Evolutionary conservation across 2,888 invertebrate genomes (phyloP), one percentile per base, ranked within the genome.

Genomic region (Rapana venosa): DNA sequence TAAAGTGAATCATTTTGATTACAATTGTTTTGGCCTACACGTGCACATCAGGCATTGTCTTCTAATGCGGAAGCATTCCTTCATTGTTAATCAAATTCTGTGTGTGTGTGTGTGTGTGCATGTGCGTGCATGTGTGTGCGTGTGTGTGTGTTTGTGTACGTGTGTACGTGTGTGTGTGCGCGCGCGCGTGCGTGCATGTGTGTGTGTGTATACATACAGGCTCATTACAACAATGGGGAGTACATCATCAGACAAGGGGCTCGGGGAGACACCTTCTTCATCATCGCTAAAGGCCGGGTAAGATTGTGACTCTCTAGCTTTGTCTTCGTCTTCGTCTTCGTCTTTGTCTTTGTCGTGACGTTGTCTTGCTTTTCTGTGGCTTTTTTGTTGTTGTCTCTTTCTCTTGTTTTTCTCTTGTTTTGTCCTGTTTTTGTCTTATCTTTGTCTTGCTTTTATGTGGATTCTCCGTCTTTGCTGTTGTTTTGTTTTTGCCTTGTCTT

Each of bases 221-320:
- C 98, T 0, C 98, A 98, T 95, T 99, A 98, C 96, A 98, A 98
- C 95, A 97, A 98, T 94, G 99, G 99, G 35, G 99, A 99, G 96
- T 99, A 98, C 96, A 99, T 99, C 96, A 98, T 99, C 93, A 97
- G 99, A 90, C 99, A 99, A 97, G 99, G 99, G 61, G 99, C 98
- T 11, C 97, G 98, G 91, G 99, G 99, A 93, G 99, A 99, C 95
- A 99, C 99, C 6, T 99, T 99, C 97, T 99, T 98, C 97, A 99
- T 99, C 94, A 99, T 99, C 95, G 98, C 98, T 94, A 98, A 98
- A 96, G 99, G 99, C 96, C 97, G 97, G 97, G 97, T 97, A 94
- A 94, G 95, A 90, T n/a, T 22, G 22, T 8, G 22, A 22, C 36
- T 13, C n/a, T 74, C n/a, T 74, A 5, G 8, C 74, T 74, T 1